phyloP scores from a whole-genome alignment of 1,140 invertebrate genomes.

The Apis dorsata region DNA sequence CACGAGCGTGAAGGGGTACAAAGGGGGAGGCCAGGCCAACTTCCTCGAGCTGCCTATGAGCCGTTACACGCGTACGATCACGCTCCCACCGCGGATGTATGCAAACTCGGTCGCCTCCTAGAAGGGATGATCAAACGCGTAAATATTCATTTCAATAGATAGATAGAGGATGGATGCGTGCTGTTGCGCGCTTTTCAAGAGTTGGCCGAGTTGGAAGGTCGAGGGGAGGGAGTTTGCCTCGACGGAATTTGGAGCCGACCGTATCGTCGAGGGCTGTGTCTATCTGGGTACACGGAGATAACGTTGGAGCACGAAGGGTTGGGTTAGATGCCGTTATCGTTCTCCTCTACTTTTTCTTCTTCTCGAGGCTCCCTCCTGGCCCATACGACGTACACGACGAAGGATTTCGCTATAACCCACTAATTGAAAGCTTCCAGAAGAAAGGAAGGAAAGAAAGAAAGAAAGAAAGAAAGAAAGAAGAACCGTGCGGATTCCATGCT shows the following conservation, averaged over 20 bases:
- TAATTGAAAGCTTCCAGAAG: slow-evolving; percentile 57
- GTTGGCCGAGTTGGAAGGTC: background rate
- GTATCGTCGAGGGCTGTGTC: slow-evolving; percentile 40
- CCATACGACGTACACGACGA: no score
- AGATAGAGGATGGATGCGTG: background rate
- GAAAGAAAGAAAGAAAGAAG: background rate
- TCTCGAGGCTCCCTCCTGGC: no score
- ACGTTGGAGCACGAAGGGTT: slow-evolving; percentile 45
- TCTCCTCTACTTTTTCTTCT: no score
- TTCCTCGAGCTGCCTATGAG: background rate
- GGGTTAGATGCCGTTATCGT: slow-evolving; percentile 34
- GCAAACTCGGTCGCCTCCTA: slow-evolving; percentile 1
- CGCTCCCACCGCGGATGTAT: background rate
- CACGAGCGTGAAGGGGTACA: slow-evolving; percentile 33
- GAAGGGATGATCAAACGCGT: slow-evolving; percentile 26
- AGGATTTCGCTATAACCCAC: slow-evolving; percentile 38
- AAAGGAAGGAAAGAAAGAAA: background rate
- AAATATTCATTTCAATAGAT: slow-evolving; percentile 38
- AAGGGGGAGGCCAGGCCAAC: slow-evolving; percentile 21
- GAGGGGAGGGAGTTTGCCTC: slow-evolving; percentile 49
- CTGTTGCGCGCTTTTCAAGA: slow-evolving; percentile 1
- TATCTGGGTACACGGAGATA: slow-evolving; percentile 63
- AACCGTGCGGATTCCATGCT: background rate
- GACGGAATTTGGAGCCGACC: slow-evolving; percentile 37
- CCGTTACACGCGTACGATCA: background rate